These are phyloP conservation scores for Spinus olivaceus DNA, from an alignment of 2,797 vertebrate species.

Conservation along the genomic window DNA sequence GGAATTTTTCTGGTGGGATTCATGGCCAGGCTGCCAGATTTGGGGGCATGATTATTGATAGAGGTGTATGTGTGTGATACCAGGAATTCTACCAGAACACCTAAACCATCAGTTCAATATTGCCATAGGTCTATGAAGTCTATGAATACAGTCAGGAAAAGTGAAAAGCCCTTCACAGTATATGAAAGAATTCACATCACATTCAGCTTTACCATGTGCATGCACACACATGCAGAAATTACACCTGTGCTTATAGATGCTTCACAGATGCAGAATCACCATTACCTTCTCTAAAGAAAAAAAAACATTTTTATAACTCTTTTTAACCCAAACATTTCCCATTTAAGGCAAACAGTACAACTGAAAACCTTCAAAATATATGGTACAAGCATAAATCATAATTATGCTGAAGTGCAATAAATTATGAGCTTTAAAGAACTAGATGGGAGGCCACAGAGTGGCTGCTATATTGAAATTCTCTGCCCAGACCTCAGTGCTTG, in stretches of 20 bases:
- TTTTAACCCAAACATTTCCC: neutral
- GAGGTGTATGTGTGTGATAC: neutral
- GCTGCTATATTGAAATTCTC: neutral
- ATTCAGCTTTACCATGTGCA: neutral
- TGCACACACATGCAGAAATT: neutral
- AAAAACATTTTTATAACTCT: neutral
- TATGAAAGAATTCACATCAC: neutral
- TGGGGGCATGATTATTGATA: neutral
- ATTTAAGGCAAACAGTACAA: neutral
- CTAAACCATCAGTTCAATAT: neutral
- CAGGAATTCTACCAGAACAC: neutral
- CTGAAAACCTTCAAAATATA: neutral
- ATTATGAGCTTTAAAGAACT: neutral
- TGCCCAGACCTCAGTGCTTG: neutral
- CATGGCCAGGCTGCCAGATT: neutral
- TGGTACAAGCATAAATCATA: neutral
- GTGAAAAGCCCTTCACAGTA: neutral
- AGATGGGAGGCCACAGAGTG: neutral
- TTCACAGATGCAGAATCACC: neutral
- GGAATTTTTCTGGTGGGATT: neutral
- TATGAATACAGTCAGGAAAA: neutral
- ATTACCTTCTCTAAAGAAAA: neutral
- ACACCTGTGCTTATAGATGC: neutral
- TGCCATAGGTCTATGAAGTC: neutral
- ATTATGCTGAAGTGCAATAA: neutral